Base-by-base conservation (phyloP, 1,140 invertebrate species). In the Pogonomyrmex barbatus region DNA sequence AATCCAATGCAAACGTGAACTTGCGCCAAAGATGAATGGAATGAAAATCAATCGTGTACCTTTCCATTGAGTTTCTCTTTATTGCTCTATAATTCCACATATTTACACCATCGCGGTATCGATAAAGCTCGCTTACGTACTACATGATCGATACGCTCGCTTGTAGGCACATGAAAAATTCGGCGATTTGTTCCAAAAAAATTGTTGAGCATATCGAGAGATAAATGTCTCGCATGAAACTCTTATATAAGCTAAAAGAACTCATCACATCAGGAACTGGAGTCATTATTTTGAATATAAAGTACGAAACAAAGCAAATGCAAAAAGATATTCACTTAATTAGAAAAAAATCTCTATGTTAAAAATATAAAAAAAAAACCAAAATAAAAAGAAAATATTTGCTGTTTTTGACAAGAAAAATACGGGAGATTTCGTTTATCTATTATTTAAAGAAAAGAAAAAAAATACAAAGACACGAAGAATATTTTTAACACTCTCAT, bases 101-200 rank as follows among this genome's bases (percentile, higher is more conserved):
- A 85, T 85, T 85, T 85, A 85, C 76, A 85, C 10, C 14, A 14
- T 85, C 30, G 47, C 17, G 60, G 39, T 67, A 58, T 82, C 39
- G 33, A 82, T 12, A 10, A 82, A 36, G 42, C 52, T 82, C 39
- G 30, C 30, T 73, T 42, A 60, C 24, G 6, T 39, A 39, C 52
- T 60, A 82, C 17, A 17, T 47, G 33, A 17, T 54, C 36, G 50
- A 54, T 68, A 42, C 12, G 47, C 33, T 78, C 14, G 58, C 65
- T 83, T 33, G 68, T n/a, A 83, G 68, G 79, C 79, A 60, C 67
- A 36, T 82, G 68, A 83, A 39, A 73, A 83, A 71, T 82, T 73
- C 45, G 67, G 17, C 67, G 77, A 70, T 56, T 56, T 62, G 62
- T 79, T 50, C 45, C 67, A 52, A 33, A n/a, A 24, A 71, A 60